Base-by-base conservation (phyloP, 2,113 vertebrate species). In the Rissa tridactyla region DNA sequence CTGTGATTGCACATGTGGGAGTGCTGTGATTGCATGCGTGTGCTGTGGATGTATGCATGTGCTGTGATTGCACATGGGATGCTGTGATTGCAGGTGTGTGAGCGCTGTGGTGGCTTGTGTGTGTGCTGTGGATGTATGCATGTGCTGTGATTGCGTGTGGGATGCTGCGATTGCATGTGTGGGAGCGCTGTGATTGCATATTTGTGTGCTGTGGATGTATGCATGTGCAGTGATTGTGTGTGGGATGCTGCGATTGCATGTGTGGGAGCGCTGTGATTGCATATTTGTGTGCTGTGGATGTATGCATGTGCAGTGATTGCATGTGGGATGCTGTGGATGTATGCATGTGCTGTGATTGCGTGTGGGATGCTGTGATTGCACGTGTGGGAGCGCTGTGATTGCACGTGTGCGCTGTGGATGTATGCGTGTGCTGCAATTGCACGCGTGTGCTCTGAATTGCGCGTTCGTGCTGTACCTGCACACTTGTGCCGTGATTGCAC, bases 351-450 rank as follows among this genome's bases (percentile, higher is more conserved):
- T 21, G 11, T 1, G 5, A 46, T 46, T 46, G 44, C 17, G 17
- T 18, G 44, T 18, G 44, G 44, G 16, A 18, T 46, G 44, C 44
- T 46, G 44, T 7, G 44, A 15, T 12, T 46, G 29, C 11, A 1
- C 8, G 11, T 3, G 5, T 8, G 36, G 21, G 47, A 22, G 47
- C 23, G 16, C n/a, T 13, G 15, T 3, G 5, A 32, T 5, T 55
- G 46, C 20, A 23, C 15, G 15, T 18, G 21, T 21, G 11, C 12
- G 49, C 49, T 30, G 17, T 34, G 19, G 18, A 20, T 42, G 23
- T 62, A 16, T 4, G 6, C 14, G 25, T 36, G 2, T 12, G 2
- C 23, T 44, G 22, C 1, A 21, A 14, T 5, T 2, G 23, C 7
- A 7, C 3, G 4, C 1, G 4, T 12, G 23, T 34, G 21, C 23